Conservation (phyloP, 2,888 invertebrate genomes). For the Caenorhabditis becei region DNA sequence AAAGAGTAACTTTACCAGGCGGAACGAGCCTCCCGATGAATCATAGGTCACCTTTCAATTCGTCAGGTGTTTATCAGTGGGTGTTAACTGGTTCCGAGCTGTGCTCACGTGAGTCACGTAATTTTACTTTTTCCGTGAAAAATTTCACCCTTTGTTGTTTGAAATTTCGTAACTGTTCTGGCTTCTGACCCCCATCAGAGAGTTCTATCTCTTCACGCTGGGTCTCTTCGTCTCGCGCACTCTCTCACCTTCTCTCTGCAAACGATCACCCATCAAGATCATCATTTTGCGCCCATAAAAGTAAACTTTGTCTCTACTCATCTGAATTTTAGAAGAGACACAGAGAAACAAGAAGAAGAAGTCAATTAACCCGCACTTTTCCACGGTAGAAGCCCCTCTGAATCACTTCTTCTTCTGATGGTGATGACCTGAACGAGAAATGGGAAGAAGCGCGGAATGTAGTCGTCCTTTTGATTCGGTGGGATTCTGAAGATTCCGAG, state of each 20-base stretch:
- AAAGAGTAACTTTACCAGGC: conserved; percentile 10
- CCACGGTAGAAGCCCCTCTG: neutral
- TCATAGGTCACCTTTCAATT: neutral
- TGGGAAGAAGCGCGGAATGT: conserved; percentile 11
- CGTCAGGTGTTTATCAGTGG: conserved; percentile 11
- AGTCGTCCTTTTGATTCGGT: conserved; percentile 18
- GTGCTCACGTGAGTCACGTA: neutral
- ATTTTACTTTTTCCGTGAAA: neutral
- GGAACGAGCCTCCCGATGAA: conserved; percentile 10
- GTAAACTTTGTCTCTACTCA: conserved; percentile 3
- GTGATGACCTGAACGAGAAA: conserved; percentile 11
- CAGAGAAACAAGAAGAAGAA: conserved; percentile 6
- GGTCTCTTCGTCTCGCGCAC: conserved; percentile 1
- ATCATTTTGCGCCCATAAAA: conserved; percentile 15
- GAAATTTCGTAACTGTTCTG: conserved; percentile 6
- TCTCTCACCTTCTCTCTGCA: neutral
- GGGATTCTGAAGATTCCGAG: conserved; percentile 29
- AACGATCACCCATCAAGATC: neutral
- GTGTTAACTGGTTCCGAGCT: conserved; percentile 12
- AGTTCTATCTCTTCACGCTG: neutral
- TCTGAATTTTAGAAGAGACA: conserved; percentile 2
- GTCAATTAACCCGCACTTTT: conserved; percentile 31
- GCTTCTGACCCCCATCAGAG: conserved; percentile 8
- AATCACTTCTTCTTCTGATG: conserved; percentile 8
- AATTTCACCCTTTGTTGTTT: neutral